These are phyloP conservation scores for Myripristis murdjan DNA, from an alignment of 2,797 vertebrate genomes.

Conservation along the genomic window DNA sequence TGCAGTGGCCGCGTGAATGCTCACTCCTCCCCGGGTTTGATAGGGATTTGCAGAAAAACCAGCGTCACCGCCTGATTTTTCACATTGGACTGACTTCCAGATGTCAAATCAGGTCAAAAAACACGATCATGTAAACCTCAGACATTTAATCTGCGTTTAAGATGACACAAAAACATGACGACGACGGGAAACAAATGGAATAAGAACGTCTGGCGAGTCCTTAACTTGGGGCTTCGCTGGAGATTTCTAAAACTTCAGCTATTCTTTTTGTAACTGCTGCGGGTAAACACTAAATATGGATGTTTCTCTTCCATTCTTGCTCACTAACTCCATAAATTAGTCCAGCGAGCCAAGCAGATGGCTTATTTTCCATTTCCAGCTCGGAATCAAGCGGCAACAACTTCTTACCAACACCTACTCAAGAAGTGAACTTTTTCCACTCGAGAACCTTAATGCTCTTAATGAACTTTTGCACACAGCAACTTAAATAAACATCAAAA, in stretches of 20 bases:
- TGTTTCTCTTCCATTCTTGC: too few relatives aligned
- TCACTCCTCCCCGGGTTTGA: slow-evolving; percentile 2
- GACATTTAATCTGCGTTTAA: neutral
- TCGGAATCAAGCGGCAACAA: slow-evolving; percentile 32
- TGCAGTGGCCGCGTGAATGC: slow-evolving; percentile 47
- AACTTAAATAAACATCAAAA: slow-evolving; percentile 25
- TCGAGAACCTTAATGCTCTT: slow-evolving; percentile 23
- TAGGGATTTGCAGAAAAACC: slow-evolving; percentile 45
- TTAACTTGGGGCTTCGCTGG: too few relatives aligned
- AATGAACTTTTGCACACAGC: slow-evolving; percentile 30
- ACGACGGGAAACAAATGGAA: too few relatives aligned
- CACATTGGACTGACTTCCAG: neutral
- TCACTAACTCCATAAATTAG: slow-evolving; percentile 15
- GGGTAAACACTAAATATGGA: too few relatives aligned
- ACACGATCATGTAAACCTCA: neutral
- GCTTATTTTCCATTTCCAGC: slow-evolving; percentile 35
- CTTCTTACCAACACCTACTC: slow-evolving; percentile 51
- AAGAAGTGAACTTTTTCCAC: slow-evolving; percentile 40
- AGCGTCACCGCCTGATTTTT: neutral
- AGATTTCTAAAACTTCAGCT: too few relatives aligned
- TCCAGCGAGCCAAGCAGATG: slow-evolving; percentile 54
- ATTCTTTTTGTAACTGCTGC: too few relatives aligned
- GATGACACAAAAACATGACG: neutral
- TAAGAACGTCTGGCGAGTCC: neutral
- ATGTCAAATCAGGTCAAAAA: neutral